These are phyloP conservation scores for Dysmachus trigonus DNA, from an alignment of 2,888 invertebrate genomes.

Conservation along the genomic window DNA sequence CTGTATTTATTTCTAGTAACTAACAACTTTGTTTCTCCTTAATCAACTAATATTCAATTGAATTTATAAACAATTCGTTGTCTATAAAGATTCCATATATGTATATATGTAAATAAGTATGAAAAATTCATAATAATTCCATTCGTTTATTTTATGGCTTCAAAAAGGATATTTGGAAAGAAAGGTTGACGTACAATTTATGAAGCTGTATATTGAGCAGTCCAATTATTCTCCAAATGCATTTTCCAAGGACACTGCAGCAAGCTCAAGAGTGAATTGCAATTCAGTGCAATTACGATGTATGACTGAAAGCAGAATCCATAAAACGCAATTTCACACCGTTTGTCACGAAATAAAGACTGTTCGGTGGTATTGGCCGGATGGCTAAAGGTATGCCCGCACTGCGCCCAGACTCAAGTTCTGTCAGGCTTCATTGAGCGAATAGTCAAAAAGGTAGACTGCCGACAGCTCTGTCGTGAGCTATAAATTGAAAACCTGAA, in stretches of 20 bases:
- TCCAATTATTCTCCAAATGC: not conserved
- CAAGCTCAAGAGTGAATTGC: not conserved
- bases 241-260: not conserved
- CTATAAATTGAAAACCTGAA: constrained; percentile 44
- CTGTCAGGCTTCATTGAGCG: constrained; percentile 30
- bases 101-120: too few relatives aligned
- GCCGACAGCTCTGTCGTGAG: constrained; percentile 44
- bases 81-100: not conserved
- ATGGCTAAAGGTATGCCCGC: not conserved
- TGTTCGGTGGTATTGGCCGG: not conserved
- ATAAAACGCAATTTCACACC: constrained; percentile 16
- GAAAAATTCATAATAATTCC: not conserved
- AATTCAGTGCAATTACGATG: not conserved
- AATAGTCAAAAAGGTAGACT: constrained; percentile 21
- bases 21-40: too few relatives aligned
- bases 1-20: too few relatives aligned
- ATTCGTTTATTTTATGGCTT: not conserved
- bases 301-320: not conserved
- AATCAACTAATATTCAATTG: too few relatives aligned
- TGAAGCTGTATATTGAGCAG: not conserved
- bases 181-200: not conserved
- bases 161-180: not conserved
- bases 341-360: not conserved
- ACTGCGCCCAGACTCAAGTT: not conserved
- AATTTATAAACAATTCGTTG: too few relatives aligned